Percentiles rank a stretch among this genome's conserved stretches.
phyloP scores from a whole-genome alignment of 2,888 invertebrate genomes.

The Eristalis arbustorum region DNA sequence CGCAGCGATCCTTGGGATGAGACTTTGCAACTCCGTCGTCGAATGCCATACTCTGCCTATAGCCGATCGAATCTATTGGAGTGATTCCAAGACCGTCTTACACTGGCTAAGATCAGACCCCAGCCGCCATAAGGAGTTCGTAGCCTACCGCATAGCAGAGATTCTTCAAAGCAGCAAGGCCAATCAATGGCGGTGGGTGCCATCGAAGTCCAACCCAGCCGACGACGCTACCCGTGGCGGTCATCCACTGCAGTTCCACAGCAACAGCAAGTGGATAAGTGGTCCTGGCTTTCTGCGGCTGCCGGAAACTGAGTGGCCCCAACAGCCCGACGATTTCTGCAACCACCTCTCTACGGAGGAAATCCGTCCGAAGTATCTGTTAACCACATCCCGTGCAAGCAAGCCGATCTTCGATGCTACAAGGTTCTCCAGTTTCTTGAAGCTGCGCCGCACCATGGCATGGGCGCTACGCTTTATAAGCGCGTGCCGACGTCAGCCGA shows the following conservation, averaged over 20 bases:
- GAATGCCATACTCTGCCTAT: not conserved
- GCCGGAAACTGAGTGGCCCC: conserved; percentile 12
- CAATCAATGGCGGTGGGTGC: conserved; percentile 18
- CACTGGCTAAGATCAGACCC: not conserved
- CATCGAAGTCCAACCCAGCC: conserved; percentile 20
- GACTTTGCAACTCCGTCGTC: not conserved
- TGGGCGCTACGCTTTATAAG: conserved; percentile 26
- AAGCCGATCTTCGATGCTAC: not conserved
- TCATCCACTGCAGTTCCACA: conserved; percentile 1
- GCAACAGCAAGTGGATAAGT: conserved; percentile 11
- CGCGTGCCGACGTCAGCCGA: not conserved
- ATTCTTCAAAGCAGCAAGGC: not conserved
- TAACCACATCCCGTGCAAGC: not conserved
- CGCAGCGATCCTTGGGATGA: conserved; percentile 10
- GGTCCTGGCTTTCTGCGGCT: conserved; percentile 7
- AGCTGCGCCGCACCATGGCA: not conserved
- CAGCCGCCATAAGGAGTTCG: not conserved
- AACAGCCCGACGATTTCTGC: conserved; percentile 11
- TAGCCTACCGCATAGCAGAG: not conserved
- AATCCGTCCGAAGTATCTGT: not conserved
- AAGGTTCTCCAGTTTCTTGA: conserved; percentile 10
- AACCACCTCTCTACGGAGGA: not conserved
- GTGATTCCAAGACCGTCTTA: conserved; percentile 22
- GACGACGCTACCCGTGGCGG: conserved; percentile 14
- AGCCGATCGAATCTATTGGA: conserved; percentile 11